A percentile compares a stretch with the other conserved stretches of the same genome.
Evolutionary conservation across 2,888 invertebrate genomes (phyloP).

Genomic region (Eupithecia subfuscata): DNA sequence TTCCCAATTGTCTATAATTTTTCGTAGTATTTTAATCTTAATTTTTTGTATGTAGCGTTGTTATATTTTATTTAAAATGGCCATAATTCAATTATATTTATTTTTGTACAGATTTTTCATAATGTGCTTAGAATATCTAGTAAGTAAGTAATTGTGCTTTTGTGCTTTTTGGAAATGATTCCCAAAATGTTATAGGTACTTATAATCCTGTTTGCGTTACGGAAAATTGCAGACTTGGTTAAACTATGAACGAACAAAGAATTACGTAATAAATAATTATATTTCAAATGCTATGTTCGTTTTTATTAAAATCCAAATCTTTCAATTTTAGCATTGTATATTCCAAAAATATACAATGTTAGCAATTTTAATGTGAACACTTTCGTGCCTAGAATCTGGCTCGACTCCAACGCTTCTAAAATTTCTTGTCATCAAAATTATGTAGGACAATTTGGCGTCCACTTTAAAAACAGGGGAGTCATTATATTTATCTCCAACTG

Average conservation of each 20-base stretch:
- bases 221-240: constrained; percentile 48
- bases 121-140: constrained; percentile 44
- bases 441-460: constrained; percentile 79
- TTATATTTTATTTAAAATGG: constrained; percentile 44
- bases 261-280: constrained; percentile 71
- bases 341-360: constrained; percentile 54
- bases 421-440: constrained; percentile 79
- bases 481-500: constrained; percentile 74
- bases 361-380: constrained; percentile 63
- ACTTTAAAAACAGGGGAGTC: constrained; percentile 72
- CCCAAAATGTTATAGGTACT: constrained; percentile 49
- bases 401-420: constrained; percentile 66
- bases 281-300: constrained; percentile 48
- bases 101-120: constrained; percentile 50
- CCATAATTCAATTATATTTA: constrained; percentile 48
- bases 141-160: constrained; percentile 49
- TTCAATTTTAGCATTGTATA: constrained; percentile 25
- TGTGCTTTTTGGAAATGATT: constrained; percentile 41
- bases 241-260: constrained; percentile 65
- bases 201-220: constrained; percentile 50
- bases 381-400: constrained; percentile 58
- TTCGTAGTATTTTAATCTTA: constrained; percentile 36
- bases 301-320: constrained; percentile 7
- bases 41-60: constrained; percentile 42
- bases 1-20: constrained; percentile 39